phyloP scores from a whole-genome alignment of 2,113 vertebrate genomes.

The Ploceus nigricollis region DNA sequence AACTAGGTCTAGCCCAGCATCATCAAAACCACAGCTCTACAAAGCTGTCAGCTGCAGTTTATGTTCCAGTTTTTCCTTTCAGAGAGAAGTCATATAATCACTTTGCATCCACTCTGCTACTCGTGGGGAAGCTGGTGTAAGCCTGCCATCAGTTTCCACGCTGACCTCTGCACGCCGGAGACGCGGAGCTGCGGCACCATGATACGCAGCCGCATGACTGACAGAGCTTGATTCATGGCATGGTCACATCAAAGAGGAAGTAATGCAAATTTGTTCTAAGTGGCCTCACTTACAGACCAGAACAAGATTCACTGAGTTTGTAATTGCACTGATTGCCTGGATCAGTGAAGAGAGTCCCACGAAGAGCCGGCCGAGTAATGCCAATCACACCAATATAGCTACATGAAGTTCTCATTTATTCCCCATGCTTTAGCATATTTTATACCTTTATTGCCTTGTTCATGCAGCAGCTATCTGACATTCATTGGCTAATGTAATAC shows the following conservation, averaged over 20 bases:
- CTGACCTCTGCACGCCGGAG: neutral
- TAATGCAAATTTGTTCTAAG: neutral
- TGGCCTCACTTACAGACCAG: neutral
- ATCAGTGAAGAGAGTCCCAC: too few relatives aligned
- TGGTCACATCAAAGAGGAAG: neutral
- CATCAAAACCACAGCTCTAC: neutral
- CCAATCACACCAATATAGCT: too few relatives aligned
- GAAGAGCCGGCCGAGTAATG: too few relatives aligned
- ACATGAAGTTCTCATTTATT: too few relatives aligned
- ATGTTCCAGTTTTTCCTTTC: neutral
- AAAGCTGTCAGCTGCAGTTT: neutral
- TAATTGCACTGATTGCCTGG: neutral
- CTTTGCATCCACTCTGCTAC: neutral
- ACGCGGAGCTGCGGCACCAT: rapidly evolving
- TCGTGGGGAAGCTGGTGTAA: neutral
- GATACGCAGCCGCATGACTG: rapidly evolving
- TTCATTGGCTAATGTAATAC: too few relatives aligned
- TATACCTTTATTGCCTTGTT: too few relatives aligned
- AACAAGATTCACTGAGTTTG: neutral
- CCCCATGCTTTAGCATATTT: too few relatives aligned
- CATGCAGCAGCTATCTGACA: too few relatives aligned
- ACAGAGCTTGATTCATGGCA: neutral
- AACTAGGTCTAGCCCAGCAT: neutral
- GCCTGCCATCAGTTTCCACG: neutral
- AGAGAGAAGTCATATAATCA: neutral